Evolutionary conservation across 1,140 invertebrate genomes (phyloP), one percentile per base, ranked within the genome.

Genomic region (Drosophila albomicans): DNA sequence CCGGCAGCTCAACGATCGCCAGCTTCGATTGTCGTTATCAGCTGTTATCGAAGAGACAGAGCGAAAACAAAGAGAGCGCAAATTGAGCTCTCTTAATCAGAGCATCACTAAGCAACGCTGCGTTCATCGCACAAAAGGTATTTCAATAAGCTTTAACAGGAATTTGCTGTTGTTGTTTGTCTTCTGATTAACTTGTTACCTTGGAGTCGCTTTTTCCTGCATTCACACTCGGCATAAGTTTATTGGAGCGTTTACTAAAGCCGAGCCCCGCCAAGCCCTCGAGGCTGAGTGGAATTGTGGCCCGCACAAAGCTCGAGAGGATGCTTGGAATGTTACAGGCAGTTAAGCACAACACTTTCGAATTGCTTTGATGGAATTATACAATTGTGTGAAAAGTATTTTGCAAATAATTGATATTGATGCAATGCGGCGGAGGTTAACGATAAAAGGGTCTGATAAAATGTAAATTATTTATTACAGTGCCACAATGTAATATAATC

Each of bases 261-360:
- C 70, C 54, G 56, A 46, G 35, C 56, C 38, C 32, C 7, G 7
- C 35, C 35, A 10, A 10, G 7, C 7, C 7, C 71, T 68, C 46
- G 32, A 41, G 15, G 65, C 48, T 68, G 57, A 74, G 57, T 74
- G 56, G 10, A 61, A 73, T 30, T 48, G 52, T 25, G 28, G 67
- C 16, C 57, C 57, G 58, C 67, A 71, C 51, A 67, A 67, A 73
- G 64, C 70, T 69, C 57, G 7, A 59, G 52, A 56, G 71, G 49
- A 54, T 74, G 57, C 71, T 69, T 69, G 13, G 35, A 54, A 13
- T 46, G n/a, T 46, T 57, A 4, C 56, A 51, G 41, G 32, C 57
- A 48, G 51, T 68, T 69, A 74, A 56, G 11, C 71, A 56, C 57
- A 56, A 46, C 51, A 46, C 35, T 43, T 52, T 41, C 20, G 11